phyloP scores from a whole-genome alignment of 2,888 invertebrate species.

The Lycophotia porphyrea region DNA sequence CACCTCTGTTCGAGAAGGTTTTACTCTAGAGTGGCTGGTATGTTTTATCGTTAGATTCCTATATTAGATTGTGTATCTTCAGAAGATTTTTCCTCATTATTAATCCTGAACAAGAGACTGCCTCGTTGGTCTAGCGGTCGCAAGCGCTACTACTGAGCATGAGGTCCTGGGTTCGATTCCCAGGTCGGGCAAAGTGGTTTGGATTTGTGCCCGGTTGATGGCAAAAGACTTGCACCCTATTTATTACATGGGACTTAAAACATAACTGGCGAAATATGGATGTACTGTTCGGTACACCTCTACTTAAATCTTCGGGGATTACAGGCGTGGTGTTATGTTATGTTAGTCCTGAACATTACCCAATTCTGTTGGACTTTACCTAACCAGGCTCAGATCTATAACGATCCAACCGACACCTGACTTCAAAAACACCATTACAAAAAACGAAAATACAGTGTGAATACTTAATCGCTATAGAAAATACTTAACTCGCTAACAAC shows the following conservation, averaged over 20 bases:
- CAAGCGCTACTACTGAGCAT: too few relatives aligned
- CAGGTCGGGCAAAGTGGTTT: too few relatives aligned
- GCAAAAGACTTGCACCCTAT: too few relatives aligned
- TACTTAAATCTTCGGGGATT: not conserved
- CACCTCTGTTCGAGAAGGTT: not conserved
- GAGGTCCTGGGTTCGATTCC: too few relatives aligned
- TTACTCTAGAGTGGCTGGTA: too few relatives aligned
- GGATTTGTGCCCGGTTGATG: too few relatives aligned
- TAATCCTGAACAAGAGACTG: not conserved
- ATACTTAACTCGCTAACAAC: conserved; percentile 13
- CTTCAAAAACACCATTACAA: not conserved
- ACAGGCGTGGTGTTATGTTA: too few relatives aligned
- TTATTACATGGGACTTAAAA: too few relatives aligned
- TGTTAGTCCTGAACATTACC: not conserved
- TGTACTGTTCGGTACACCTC: not conserved
- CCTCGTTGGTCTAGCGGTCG: too few relatives aligned
- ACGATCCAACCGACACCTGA: not conserved
- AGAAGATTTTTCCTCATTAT: not conserved
- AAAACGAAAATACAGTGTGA: conserved; percentile 26
- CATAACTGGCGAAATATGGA: too few relatives aligned
- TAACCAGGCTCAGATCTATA: not conserved
- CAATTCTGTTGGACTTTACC: fast-evolving
- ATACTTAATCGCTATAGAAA: conserved; percentile 27
- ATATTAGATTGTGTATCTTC: not conserved
- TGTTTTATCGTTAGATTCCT: not conserved